A percentile compares a stretch with the other conserved stretches of the same genome.
Conservation (phyloP, 2,888 invertebrate species). For the Eilema caniola region DNA sequence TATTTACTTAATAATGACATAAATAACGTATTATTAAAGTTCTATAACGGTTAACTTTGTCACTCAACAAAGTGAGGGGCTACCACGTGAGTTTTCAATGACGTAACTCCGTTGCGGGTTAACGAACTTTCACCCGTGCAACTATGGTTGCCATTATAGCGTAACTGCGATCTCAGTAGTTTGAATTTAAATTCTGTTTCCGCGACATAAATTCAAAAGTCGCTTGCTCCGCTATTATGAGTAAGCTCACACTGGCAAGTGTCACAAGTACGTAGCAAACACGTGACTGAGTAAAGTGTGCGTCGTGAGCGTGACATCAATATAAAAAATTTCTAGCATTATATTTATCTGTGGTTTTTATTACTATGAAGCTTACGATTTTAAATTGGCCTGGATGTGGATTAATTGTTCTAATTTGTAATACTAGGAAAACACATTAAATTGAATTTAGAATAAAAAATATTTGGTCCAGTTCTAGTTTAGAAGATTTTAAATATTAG, state of each 20-base stretch:
- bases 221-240: conserved; percentile 24
- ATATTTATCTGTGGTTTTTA: conserved; percentile 10
- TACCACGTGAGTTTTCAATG: conserved; percentile 42
- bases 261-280: conserved; percentile 27
- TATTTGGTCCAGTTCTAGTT: neutral
- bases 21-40: conserved; percentile 8
- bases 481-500: too few species aligned
- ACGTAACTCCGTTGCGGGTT: conserved; percentile 36
- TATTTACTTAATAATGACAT: neutral
- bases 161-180: conserved; percentile 12
- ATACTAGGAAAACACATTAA: neutral
- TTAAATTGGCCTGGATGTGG: neutral
- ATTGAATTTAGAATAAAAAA: neutral
- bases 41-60: conserved; percentile 37
- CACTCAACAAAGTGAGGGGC: conserved; percentile 34
- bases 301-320: conserved; percentile 7
- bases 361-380: neutral
- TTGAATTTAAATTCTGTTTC: conserved; percentile 37
- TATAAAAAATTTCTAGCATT: neutral
- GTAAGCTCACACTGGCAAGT: conserved; percentile 23
- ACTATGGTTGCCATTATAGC: conserved; percentile 33
- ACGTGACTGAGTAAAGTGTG: conserved; percentile 31
- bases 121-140: conserved; percentile 52
- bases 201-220: conserved; percentile 35
- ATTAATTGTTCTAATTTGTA: conserved; percentile 1